phyloP scores from a whole-genome alignment of 2,797 vertebrate genomes.

The Hydrolagus colliei region DNA sequence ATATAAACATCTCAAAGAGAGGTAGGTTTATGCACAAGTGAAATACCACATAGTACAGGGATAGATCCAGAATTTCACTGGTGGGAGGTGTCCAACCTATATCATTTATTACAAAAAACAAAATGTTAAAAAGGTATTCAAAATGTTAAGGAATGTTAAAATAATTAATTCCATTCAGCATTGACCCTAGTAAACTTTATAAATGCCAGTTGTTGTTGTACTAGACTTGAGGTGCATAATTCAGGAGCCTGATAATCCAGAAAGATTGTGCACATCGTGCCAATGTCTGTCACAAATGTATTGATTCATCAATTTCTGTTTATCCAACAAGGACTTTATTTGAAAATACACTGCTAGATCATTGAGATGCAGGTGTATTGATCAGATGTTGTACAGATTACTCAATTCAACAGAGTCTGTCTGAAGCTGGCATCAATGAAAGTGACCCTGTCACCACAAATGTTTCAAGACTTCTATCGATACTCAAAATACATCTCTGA shows the following conservation, averaged over 20 bases:
- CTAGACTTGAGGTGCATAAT: neutral
- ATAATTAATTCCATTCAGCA: no score
- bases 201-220: no score
- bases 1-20: no score
- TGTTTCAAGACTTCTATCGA: neutral
- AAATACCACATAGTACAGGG: no score
- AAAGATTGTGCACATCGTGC: neutral
- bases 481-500: constrained; percentile 6
- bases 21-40: no score
- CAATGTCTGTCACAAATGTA: neutral
- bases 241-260: neutral
- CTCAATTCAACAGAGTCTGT: neutral
- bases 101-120: no score
- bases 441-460: constrained; percentile 13
- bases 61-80: no score
- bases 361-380: neutral
- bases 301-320: neutral
- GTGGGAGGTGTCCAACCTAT: no score
- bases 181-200: no score
- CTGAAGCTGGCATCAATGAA: constrained; percentile 10
- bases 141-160: no score
- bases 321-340: constrained; percentile 11
- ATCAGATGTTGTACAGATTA: neutral
- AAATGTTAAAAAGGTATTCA: no score
- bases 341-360: neutral